A percentile compares a stretch with the other conserved stretches of the same genome.
Evolutionary conservation across 2,113 vertebrate genomes (phyloP).

Genomic region (Elephantulus edwardii): DNA sequence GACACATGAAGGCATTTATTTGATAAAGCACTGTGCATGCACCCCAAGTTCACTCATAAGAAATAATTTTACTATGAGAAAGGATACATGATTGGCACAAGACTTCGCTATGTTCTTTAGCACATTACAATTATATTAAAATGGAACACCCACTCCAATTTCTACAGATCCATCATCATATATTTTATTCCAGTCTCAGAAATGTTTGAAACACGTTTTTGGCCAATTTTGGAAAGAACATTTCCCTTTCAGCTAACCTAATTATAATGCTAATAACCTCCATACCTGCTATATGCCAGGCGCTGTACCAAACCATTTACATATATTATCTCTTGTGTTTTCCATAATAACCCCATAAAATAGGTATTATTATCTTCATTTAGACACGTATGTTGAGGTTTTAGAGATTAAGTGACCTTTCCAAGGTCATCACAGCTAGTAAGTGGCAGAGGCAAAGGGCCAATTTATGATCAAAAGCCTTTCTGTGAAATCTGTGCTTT

Average conservation of each 20-base stretch:
- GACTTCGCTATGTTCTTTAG: conserved; percentile 38
- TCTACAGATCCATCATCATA: conserved; percentile 59
- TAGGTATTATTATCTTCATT: not conserved
- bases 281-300: not conserved
- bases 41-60: conserved; percentile 37
- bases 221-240: conserved; percentile 66
- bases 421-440: not conserved
- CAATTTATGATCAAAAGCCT: not conserved
- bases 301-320: conserved; percentile 13
- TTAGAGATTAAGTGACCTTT: not conserved
- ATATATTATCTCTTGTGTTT: not conserved
- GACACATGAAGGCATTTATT: not conserved
- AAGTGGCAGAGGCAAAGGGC: not conserved
- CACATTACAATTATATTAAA: conserved; percentile 69
- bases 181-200: conserved; percentile 66
- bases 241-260: conserved; percentile 55
- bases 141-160: conserved; percentile 66
- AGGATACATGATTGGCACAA: conserved; percentile 45
- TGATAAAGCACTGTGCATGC: conserved; percentile 1
- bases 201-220: conserved; percentile 59
- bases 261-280: conserved; percentile 58
- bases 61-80: conserved; percentile 60
- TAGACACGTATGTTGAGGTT: not conserved
- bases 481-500: not conserved
- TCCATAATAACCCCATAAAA: not conserved